Evolutionary conservation across 1,140 invertebrate species (phyloP).

Genomic region (Artemia franciscana): DNA sequence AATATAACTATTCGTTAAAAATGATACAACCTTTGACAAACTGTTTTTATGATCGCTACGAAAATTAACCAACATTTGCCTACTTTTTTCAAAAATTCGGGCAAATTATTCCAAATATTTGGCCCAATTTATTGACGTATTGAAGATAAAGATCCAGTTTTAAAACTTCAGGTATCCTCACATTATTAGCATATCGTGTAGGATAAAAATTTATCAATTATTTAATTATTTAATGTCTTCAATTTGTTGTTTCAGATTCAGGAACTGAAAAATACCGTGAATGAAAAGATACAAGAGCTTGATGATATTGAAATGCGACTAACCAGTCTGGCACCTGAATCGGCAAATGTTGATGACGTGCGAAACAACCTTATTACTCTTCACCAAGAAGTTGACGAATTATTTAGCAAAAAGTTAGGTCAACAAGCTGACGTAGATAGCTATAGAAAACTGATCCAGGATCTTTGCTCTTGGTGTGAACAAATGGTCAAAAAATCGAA

Average conservation of each 20-base stretch:
- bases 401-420: constrained; percentile 45
- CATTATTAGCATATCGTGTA: no score
- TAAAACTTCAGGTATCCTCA: no score
- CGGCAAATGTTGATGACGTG: background rate
- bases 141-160: no score
- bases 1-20: no score
- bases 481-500: constrained; percentile 48
- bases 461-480: constrained; percentile 53
- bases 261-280: background rate
- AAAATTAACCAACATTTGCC: no score
- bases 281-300: background rate
- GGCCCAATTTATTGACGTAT: no score
- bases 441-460: constrained; percentile 43
- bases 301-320: background rate
- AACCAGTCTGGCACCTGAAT: background rate
- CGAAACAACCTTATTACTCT: background rate
- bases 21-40: no score
- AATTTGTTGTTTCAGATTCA: background rate
- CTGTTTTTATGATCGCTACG: no score
- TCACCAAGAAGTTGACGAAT: constrained; percentile 25
- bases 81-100: no score
- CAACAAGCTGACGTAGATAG: constrained; percentile 50
- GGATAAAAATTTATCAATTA: background rate
- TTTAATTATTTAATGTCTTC: constrained; percentile 29
- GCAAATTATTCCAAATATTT: no score